Base-by-base conservation (phyloP, 2,113 vertebrate species). In the Thymallus thymallus region DNA sequence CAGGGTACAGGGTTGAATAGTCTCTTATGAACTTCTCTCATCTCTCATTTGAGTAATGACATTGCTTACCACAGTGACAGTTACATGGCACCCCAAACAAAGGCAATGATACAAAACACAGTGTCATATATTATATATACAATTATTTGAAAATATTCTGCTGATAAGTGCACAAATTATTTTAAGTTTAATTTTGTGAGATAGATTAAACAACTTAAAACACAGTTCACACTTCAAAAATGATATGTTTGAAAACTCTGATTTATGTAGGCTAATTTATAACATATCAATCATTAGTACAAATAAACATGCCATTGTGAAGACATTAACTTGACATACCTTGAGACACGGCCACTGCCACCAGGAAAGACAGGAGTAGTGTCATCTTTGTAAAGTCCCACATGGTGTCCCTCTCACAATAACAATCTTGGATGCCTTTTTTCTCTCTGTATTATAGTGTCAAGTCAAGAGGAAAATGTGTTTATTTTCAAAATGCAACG, bases 371-470 rank as follows among this genome's bases (percentile, higher is more conserved):
- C 68, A 93, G 80, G 80, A 91, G 72, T 35, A 92, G 72, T 23
- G 80, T 72, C 84, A 85, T 82, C 77, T 84, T 81, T 22, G 61
- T 88, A 82, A 92, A 86, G 87, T 75, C 87, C 91, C 89, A 78
- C 92, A 93, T 94, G 84, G 79, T 84, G 73, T 68, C 87, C 62
- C 61, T 64, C 74, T 71, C 24, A 67, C 70, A 32, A 20, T 55
- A 12, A 67, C 66, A 14, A 67, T n/a, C 30, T 73, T 62, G 51
- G 56, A 26, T 76, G 71, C 30, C 75, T 76, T 67, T 18, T 45
- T n/a, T 13, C 18, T 41, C 66, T 41, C 18, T 22, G 30, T 32
- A 26, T 32, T 30, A 24, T 18, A 30, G 14, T 29, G 6, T 5
- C 4, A 9, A 18, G 64, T 66, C 13, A 29, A 20, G 64, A 30